Percentiles rank a stretch among this genome's conserved stretches.
Conservation (phyloP, 2,888 invertebrate genomes). For the Dyspetes luteomarginatus region DNA sequence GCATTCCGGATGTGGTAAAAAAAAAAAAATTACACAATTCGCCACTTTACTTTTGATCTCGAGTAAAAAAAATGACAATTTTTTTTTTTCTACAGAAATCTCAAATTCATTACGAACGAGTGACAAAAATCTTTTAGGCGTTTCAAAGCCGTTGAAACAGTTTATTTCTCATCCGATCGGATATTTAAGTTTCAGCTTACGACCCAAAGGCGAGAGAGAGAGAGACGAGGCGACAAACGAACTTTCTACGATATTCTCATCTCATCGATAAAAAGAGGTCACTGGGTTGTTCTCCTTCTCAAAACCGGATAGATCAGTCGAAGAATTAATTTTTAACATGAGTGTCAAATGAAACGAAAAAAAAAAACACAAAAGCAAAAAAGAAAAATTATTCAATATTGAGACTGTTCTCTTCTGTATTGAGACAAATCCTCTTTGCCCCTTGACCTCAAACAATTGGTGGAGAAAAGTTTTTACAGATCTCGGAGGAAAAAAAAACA, state of each 20-base stretch:
- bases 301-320: constrained; percentile 51
- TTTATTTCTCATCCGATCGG: constrained; percentile 65
- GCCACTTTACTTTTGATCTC: no score
- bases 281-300: constrained; percentile 30
- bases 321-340: no score
- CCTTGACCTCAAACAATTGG: constrained; percentile 30
- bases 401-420: constrained; percentile 56
- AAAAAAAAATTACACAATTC: background rate
- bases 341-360: constrained; percentile 5
- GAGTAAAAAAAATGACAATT: no score
- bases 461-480: constrained; percentile 71
- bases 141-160: constrained; percentile 29
- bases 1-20: background rate
- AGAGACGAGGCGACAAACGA: constrained; percentile 59
- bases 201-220: constrained; percentile 64
- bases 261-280: constrained; percentile 44
- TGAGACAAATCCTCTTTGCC: constrained; percentile 41
- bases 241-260: constrained; percentile 52
- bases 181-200: constrained; percentile 78
- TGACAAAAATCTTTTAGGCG: constrained; percentile 15
- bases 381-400: background rate
- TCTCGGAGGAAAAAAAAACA: constrained; percentile 77
- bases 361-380: background rate
- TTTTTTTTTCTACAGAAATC: background rate
- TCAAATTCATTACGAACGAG: background rate